phyloP scores from a whole-genome alignment of 2,113 vertebrate genomes.

The Puntigrus tetrazona region DNA sequence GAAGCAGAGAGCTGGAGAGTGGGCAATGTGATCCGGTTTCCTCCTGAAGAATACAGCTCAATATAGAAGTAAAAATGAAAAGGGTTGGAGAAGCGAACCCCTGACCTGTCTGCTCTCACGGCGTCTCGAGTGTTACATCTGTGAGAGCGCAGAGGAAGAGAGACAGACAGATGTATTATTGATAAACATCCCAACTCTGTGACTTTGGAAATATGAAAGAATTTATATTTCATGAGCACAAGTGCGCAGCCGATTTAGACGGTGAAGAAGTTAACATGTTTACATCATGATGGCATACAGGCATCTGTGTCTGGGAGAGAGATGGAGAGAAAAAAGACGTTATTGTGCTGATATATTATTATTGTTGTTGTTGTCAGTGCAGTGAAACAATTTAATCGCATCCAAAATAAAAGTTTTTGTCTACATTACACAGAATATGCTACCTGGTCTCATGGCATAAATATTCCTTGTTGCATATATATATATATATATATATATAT shows the following conservation, averaged over 20 bases:
- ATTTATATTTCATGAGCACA: slow-evolving; percentile 1
- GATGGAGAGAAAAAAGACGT: too few relatives aligned
- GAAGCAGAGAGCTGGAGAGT: not conserved
- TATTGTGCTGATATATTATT: too few relatives aligned
- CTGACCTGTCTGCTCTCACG: slow-evolving; percentile 10
- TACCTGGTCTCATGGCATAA: too few relatives aligned
- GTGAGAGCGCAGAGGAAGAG: not conserved
- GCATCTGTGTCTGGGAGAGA: not conserved
- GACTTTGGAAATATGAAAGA: slow-evolving; percentile 14
- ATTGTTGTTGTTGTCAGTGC: too few relatives aligned
- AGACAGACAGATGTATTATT: slow-evolving; percentile 31
- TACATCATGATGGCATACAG: not conserved
- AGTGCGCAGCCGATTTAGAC: slow-evolving; percentile 5
- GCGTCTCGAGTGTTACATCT: slow-evolving; percentile 16
- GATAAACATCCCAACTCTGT: slow-evolving; percentile 11
- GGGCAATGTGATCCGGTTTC: slow-evolving; percentile 20
- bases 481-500: too few relatives aligned
- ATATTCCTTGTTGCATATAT: too few relatives aligned
- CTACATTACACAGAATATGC: too few relatives aligned
- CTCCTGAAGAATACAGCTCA: slow-evolving; percentile 28
- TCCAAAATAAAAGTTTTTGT: too few relatives aligned
- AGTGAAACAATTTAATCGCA: too few relatives aligned
- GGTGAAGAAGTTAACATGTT: slow-evolving; percentile 1
- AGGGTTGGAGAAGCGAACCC: not conserved
- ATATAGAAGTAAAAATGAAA: slow-evolving; percentile 24